Evolutionary conservation across 2,888 invertebrate genomes (phyloP), one percentile per base, ranked within the genome.

Genomic region (Margaritifera margaritifera): DNA sequence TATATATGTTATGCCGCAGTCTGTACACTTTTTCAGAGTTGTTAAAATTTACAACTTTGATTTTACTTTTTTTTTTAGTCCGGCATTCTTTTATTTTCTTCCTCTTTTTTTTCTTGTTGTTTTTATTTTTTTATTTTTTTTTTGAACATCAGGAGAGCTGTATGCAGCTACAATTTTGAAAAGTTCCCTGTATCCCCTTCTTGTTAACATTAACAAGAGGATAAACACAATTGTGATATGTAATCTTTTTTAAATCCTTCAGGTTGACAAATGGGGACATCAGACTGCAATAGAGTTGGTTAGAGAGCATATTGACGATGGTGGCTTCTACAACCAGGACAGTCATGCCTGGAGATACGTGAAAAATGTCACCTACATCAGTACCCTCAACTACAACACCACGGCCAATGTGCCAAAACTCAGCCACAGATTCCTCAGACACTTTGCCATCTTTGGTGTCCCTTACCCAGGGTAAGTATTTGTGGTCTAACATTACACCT

Each of bases 261-360:
- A 89, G 88, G 84, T 85, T 63, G 89, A 89, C 75, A 55, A 77
- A 52, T 83, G 77, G 69, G 84, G 86, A 50, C 82, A 86, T 69
- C 89, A 90, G 83, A 86, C 89, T 11, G 87, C 89, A 8, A 80
- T 84, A 51, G 90, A 90, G 77, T 78, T 90, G 67, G 79, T 89
- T 6, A 77, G 90, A 58, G 87, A 90, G 74, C 89, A 89, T 74
- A 81, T 89, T 61, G 89, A 90, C 72, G 87, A 88, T 65, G 89
- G 89, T 42, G 89, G 90, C 3, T 87, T 88, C 73, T 89, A 89
- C 78, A 82, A 84, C 68, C 83, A 84, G 54, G 78, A 80, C 61
- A 82, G 71, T 11, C 85, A 87, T 69, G 75, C 80, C n/a, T 89
- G 89, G 89, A 79, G 87, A 69, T 87, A 88, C 56, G 85, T 89